These are phyloP conservation scores for Hyperoplus immaculatus DNA, from an alignment of 2,797 vertebrate genomes.

Conservation along the genomic window DNA sequence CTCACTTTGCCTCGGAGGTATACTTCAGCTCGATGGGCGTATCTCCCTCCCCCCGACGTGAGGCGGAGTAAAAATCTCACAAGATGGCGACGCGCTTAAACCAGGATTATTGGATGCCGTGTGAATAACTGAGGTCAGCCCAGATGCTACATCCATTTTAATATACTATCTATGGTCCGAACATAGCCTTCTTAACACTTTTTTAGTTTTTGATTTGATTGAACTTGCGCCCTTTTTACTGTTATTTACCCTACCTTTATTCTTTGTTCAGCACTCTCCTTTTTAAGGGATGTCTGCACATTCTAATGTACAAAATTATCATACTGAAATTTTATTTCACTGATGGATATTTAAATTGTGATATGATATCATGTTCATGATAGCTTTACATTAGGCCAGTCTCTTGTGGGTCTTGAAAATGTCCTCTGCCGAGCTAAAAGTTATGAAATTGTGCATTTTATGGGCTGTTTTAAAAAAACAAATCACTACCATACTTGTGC, in stretches of 20 bases:
- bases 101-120: no score
- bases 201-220: not conserved
- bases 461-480: not conserved
- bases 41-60: no score
- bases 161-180: no score
- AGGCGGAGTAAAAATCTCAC: no score
- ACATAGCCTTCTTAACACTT: slow-evolving; percentile 23
- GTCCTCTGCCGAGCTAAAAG: not conserved
- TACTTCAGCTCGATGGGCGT: no score
- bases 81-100: no score
- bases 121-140: no score
- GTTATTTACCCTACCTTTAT: slow-evolving; percentile 1
- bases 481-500: not conserved
- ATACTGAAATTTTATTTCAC: no score
- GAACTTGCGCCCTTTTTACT: slow-evolving; percentile 11
- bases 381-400: not conserved
- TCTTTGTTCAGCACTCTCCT: not conserved
- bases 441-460: not conserved
- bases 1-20: no score
- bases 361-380: not conserved
- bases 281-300: not conserved
- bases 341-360: not conserved
- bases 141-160: no score
- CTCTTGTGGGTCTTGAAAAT: not conserved
- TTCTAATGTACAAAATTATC: no score